phyloP scores from a whole-genome alignment of 2,888 invertebrate genomes.

The Zootermopsis nevadensis region DNA sequence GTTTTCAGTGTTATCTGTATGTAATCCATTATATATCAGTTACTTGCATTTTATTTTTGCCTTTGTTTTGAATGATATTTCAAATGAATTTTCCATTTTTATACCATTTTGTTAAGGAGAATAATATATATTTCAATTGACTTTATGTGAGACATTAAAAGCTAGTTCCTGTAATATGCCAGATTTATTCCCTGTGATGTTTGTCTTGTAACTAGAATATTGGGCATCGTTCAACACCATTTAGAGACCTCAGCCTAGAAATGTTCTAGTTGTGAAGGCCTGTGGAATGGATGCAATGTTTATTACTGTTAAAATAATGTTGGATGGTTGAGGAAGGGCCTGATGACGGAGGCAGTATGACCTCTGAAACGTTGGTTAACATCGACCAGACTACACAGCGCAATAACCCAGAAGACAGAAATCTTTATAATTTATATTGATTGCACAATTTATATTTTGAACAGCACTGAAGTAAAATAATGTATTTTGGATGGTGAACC shows the following conservation, averaged over 20 bases:
- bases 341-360: too few species aligned
- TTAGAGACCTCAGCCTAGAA: slow-evolving; percentile 2
- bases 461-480: neutral
- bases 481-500: slow-evolving; percentile 44
- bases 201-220: neutral
- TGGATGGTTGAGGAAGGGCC: slow-evolving; percentile 3
- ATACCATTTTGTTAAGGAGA: neutral
- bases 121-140: slow-evolving; percentile 1
- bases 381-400: too few species aligned
- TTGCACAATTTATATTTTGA: slow-evolving; percentile 30
- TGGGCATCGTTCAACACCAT: neutral
- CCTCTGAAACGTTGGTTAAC: too few species aligned
- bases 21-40: neutral
- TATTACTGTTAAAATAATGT: slow-evolving; percentile 7
- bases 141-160: neutral
- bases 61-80: neutral
- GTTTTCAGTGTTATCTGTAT: neutral
- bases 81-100: slow-evolving; percentile 19
- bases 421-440: slow-evolving; percentile 27
- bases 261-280: slow-evolving; percentile 27
- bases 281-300: slow-evolving; percentile 27
- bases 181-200: neutral
- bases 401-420: too few species aligned
- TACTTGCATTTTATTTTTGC: neutral
- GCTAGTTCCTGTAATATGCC: slow-evolving; percentile 12